These are phyloP conservation scores for Caenorhabditis panamensis DNA, from an alignment of 2,888 invertebrate species.

Conservation along the genomic window DNA sequence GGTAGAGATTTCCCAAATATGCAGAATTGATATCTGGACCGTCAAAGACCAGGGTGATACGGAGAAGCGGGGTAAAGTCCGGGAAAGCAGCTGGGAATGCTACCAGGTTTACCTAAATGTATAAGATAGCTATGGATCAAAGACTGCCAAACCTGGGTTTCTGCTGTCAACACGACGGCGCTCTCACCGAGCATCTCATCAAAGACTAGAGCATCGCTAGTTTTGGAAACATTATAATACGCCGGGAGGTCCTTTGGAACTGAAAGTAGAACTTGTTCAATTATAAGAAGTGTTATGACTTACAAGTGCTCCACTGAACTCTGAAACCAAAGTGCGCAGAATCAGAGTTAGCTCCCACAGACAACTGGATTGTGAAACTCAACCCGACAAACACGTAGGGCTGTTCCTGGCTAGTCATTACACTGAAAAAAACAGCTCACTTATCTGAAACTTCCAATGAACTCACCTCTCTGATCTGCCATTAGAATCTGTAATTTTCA, in stretches of 20 bases:
- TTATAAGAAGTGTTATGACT: background rate
- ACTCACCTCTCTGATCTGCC: slow-evolving; percentile 32
- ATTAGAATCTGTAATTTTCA: slow-evolving; percentile 34
- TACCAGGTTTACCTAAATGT: slow-evolving; percentile 26
- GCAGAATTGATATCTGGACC: slow-evolving; percentile 25
- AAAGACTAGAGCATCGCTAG: slow-evolving; percentile 15
- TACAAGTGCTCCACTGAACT: slow-evolving; percentile 29
- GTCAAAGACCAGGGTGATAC: slow-evolving; percentile 42
- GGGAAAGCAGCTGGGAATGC: slow-evolving; percentile 28
- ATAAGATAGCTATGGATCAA: background rate
- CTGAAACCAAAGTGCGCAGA: slow-evolving; percentile 26
- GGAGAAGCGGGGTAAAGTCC: slow-evolving; percentile 34
- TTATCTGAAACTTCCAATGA: too few species aligned
- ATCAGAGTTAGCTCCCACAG: slow-evolving; percentile 14
- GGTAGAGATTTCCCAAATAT: slow-evolving; percentile 37
- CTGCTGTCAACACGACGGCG: slow-evolving; percentile 34
- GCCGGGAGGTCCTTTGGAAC: slow-evolving; percentile 7
- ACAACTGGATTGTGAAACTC: slow-evolving; percentile 22
- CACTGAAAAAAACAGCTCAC: background rate
- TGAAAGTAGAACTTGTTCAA: slow-evolving; percentile 1
- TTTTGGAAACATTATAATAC: slow-evolving; percentile 9
- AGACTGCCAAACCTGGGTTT: slow-evolving; percentile 19
- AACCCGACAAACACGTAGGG: slow-evolving; percentile 40
- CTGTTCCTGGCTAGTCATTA: slow-evolving; percentile 42
- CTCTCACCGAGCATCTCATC: slow-evolving; percentile 33